phyloP scores from a whole-genome alignment of 2,888 invertebrate species.

The Celastrina argiolus region DNA sequence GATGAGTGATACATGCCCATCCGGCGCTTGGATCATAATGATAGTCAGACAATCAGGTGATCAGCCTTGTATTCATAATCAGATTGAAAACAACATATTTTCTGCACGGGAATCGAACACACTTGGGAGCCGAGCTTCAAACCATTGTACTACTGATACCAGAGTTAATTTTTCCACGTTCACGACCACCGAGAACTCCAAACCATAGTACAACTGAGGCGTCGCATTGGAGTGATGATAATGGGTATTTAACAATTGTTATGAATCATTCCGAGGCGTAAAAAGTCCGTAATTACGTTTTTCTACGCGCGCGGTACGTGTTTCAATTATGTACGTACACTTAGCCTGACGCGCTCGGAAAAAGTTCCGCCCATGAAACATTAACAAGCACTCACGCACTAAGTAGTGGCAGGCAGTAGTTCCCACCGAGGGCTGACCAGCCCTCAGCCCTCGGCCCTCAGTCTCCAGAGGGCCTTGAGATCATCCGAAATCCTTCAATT shows the following conservation, averaged over 20 bases:
- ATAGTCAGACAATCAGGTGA: too few species aligned
- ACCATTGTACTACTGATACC: too few species aligned
- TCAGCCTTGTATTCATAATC: too few species aligned
- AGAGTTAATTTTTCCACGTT: too few species aligned
- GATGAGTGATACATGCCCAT: too few species aligned
- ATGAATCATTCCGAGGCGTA: constrained; percentile 68
- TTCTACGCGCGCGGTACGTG: constrained; percentile 43
- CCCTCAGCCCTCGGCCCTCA: constrained; percentile 70
- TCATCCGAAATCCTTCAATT: constrained; percentile 74
- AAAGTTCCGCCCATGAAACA: constrained; percentile 77
- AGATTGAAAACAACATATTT: too few species aligned
- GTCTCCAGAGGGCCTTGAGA: constrained; percentile 54
- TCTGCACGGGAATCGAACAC: too few species aligned
- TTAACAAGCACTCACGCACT: constrained; percentile 78
- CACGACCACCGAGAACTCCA: too few species aligned
- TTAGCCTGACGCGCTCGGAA: constrained; percentile 72
- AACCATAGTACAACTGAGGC: too few species aligned
- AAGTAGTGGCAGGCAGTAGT: constrained; percentile 75
- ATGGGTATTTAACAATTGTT: constrained; percentile 78
- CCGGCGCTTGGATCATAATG: too few species aligned
- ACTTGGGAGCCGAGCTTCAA: too few species aligned
- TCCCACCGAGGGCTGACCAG: constrained; percentile 73
- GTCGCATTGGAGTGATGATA: too few species aligned
- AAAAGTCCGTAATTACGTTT: constrained; percentile 14
- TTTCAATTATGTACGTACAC: constrained; percentile 76